Base-by-base conservation (phyloP, 2,797 vertebrate species). In the Gymnodraco acuticeps region DNA sequence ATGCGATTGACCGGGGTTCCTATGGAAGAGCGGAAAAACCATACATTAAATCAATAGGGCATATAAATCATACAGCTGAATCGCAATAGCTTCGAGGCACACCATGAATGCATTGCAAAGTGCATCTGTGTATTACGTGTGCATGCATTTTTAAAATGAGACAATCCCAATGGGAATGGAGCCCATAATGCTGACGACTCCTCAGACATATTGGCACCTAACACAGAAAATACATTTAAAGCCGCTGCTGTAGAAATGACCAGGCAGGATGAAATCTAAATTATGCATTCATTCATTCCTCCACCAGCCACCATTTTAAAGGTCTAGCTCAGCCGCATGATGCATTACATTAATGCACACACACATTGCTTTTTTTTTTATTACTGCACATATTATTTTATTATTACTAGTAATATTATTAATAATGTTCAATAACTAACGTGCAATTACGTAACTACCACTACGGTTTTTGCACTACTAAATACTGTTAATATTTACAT, bases 1-100 rank as follows among this genome's bases (percentile, higher is more conserved):
- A 99, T 99, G 41, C 98, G 94, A 94, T 99, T 99, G 80, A 99
- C 98, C 0, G 98, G 98, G 0, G 98, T 99, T 77, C 98, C 98
- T 99, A 38, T 11, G 19, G 27, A 69, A 23, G 19, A 69, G 4
- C 70, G 19, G 47, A 47, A 67, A n/a, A 68, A 63, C 16, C 50
- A 81, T 13, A 55, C 63, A 50, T 52, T 31, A 23, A 68, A 78
- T 80, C 61, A 85, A 75, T 69, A 65, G 10, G 1, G 20, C 31
- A 45, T 6, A 69, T 6, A 69, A 70, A 81, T 70, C 50, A 79
- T 6, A 47, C 31, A 76, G 53, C 8, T 46, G 15, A 60, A 23
- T 46, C 3, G 0, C 23, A 76, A 72, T 23, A 64, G 33, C 51
- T 73, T 15, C 55, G 48, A 60, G 63, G 42, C 2, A 14, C 65